These are phyloP conservation scores for Cantharis lateralis DNA, from an alignment of 2,888 invertebrate species.

Conservation along the genomic window DNA sequence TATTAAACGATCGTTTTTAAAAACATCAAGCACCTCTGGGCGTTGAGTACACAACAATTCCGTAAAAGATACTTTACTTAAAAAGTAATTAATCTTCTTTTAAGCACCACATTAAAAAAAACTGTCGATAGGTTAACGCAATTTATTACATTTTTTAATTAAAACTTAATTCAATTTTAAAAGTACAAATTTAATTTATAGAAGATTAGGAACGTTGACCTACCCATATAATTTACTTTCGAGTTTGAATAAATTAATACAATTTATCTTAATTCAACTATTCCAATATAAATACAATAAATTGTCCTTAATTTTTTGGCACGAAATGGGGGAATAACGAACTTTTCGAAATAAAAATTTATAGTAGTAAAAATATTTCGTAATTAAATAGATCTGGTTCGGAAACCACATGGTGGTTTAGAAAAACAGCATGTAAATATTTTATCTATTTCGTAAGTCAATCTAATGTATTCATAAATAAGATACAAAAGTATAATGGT, in stretches of 20 bases:
- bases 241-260: not conserved
- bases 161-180: not conserved
- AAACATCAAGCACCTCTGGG: not conserved
- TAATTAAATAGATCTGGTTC: not conserved
- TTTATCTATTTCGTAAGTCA: not conserved
- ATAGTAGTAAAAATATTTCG: not conserved
- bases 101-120: not conserved
- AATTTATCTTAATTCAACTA: not conserved
- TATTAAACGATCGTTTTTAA: not conserved
- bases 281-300: not conserved
- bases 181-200: not conserved
- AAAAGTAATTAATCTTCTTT: not conserved
- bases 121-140: not conserved
- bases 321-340: not conserved
- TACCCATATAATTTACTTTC: not conserved
- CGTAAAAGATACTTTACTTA: not conserved
- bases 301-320: not conserved
- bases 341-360: not conserved
- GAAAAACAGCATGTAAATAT: not conserved
- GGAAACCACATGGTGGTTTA: constrained; percentile 4
- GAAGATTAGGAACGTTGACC: not conserved
- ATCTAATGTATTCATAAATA: not conserved
- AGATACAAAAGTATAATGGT: not conserved
- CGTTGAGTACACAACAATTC: not conserved
- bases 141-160: not conserved